These are phyloP conservation scores for Ecdyonurus torrentis DNA, from an alignment of 2,888 invertebrate species.

Conservation along the genomic window DNA sequence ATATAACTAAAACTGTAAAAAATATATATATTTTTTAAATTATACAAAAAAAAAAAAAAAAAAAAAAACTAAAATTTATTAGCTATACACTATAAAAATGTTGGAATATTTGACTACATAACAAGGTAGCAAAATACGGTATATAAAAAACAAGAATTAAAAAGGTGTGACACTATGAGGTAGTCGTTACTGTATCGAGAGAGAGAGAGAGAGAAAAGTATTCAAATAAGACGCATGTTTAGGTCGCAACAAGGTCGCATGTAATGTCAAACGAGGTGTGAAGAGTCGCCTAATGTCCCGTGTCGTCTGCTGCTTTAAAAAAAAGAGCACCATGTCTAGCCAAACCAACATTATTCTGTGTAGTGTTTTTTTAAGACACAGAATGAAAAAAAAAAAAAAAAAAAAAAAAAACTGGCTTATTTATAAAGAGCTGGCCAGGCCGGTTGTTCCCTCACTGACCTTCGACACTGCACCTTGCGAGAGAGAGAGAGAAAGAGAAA, in stretches of 20 bases:
- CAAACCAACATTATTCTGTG: too few relatives aligned
- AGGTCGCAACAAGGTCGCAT: too few relatives aligned
- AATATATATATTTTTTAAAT: background rate
- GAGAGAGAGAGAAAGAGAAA: background rate
- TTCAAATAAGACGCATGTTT: too few relatives aligned
- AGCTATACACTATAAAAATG: too few relatives aligned
- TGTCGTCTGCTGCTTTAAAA: background rate
- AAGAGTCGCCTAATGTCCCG: background rate
- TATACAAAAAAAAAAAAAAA: too few relatives aligned
- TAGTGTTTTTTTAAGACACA: too few relatives aligned
- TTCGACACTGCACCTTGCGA: background rate
- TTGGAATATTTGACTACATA: too few relatives aligned
- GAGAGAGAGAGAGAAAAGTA: too few relatives aligned
- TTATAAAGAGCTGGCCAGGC: background rate
- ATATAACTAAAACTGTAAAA: background rate
- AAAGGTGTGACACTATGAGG: too few relatives aligned
- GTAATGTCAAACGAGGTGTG: background rate
- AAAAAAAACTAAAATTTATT: too few relatives aligned
- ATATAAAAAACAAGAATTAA: background rate
- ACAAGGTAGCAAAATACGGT: too few relatives aligned
- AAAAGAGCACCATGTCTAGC: background rate
- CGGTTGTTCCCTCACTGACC: background rate
- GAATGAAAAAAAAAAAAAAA: background rate
- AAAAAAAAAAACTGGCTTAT: background rate
- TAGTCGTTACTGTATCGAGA: too few relatives aligned